Evolutionary conservation across 2,797 vertebrate species (phyloP), one percentile per base, ranked within the genome.

Genomic region (Microctenopoma lineatum): DNA sequence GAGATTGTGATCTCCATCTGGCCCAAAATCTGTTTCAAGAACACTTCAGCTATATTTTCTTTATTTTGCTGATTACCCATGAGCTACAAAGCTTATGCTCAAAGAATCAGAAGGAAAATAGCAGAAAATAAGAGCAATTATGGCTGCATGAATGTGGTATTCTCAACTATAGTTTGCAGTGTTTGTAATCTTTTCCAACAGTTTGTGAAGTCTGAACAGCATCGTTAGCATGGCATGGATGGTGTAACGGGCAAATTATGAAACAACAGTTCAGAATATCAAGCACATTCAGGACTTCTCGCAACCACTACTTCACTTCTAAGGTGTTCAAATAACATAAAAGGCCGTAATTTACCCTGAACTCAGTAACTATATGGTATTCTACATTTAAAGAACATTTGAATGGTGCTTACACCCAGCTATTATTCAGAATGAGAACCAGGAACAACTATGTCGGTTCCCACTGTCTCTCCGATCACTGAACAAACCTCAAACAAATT

Each of bases 141-240:
- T 12, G 4, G 55, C 60, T 38, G 44, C 13, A 59, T 56, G 46
- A 67, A 60, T n/a, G n/a, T 16, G 14, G 14, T 34, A 65, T 63
- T 66, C 16, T 65, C 34, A 47, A 45, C 56, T 42, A 54, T 32
- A 11, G 39, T 77, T 77, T 73, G 11, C 15, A 32, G 16, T 65
- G 11, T 63, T 72, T 75, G 47, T 76, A 58, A 79, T 84, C 55
- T 66, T 52, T 75, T 76, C 66, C 12, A 74, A 64, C 57, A 55
- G 47, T 52, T 42, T 59, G 13, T 70, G 51, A 66, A 27, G 70
- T 54, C 60, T 70, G 73, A 82, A 69, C 54, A 63, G 74, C 73
- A 71, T 71, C 87, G 85, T 88, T 90, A 86, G 66, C 62, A 73
- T 15, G 34, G 58, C 59, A 67, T 50, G 55, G 44, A 71, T 58